A percentile compares a stretch with the other conserved stretches of the same genome.
Conservation (phyloP, 2,113 vertebrate genomes). For the Tetrao urogallus region DNA sequence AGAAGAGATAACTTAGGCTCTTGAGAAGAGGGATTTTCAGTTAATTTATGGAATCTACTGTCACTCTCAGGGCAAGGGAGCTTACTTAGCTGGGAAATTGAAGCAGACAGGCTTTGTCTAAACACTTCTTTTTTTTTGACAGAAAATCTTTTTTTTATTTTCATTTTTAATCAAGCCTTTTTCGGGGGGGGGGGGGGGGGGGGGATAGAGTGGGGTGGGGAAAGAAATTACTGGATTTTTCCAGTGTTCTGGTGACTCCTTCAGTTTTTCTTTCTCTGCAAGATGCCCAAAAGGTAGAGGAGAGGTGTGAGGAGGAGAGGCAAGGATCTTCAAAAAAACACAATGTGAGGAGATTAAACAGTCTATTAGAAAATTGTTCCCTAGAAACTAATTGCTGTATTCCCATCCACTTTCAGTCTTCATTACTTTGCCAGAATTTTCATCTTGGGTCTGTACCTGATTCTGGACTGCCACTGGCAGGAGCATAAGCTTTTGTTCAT, state of each 20-base stretch:
- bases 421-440: neutral
- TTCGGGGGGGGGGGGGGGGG: neutral
- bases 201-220: no score
- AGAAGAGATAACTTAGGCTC: constrained; percentile 85
- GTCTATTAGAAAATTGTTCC: constrained; percentile 30
- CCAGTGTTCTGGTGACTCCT: constrained; percentile 41
- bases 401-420: neutral
- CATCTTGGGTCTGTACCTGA: neutral
- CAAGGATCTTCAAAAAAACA: constrained; percentile 5
- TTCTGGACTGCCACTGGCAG: neutral
- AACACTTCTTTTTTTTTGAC: constrained; percentile 79
- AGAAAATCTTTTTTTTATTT: constrained; percentile 72
- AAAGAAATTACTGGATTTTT: constrained; percentile 57
- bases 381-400: neutral
- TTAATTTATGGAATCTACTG: constrained; percentile 85
- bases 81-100: constrained; percentile 78
- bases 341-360: neutral
- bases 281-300: constrained; percentile 14
- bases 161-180: constrained; percentile 74
- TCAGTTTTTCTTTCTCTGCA: neutral
- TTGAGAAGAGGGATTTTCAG: constrained; percentile 87
- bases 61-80: constrained; percentile 77
- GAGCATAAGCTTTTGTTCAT: neutral
- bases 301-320: constrained; percentile 3
- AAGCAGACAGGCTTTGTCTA: constrained; percentile 84